Evolutionary conservation across 1,140 invertebrate species (phyloP).

Genomic region (Lordiphosa stackelbergi): DNA sequence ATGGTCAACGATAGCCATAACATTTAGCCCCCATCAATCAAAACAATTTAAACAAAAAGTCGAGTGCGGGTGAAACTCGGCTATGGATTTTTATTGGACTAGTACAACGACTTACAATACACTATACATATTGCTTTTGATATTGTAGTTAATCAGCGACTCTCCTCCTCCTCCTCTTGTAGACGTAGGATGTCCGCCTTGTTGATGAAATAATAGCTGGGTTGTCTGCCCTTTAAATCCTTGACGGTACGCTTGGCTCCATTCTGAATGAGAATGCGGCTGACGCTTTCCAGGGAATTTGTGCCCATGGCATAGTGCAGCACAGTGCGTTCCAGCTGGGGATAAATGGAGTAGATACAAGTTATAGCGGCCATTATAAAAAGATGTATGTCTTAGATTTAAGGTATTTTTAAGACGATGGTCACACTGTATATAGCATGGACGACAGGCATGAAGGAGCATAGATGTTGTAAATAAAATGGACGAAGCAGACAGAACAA

Average conservation of each 20-base stretch:
- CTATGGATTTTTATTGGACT: conserved; percentile 44
- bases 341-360: neutral
- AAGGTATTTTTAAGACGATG: too few species aligned
- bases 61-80: too few species aligned
- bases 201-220: conserved; percentile 95
- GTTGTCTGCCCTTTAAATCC: conserved; percentile 91
- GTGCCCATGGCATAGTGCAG: conserved; percentile 94
- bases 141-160: conserved; percentile 44
- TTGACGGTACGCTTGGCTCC: conserved; percentile 89
- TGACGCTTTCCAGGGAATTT: conserved; percentile 88
- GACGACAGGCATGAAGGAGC: too few species aligned
- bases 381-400: too few species aligned
- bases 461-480: too few species aligned
- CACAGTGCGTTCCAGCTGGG: conserved; percentile 88
- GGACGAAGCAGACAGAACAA: too few species aligned
- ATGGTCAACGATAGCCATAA: conserved; percentile 1
- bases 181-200: conserved; percentile 89
- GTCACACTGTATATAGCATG: too few species aligned
- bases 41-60: too few species aligned
- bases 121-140: conserved; percentile 18
- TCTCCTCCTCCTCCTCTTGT: conserved; percentile 87
- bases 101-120: conserved; percentile 44
- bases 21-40: conserved; percentile 1
- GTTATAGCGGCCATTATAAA: too few species aligned
- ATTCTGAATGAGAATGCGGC: conserved; percentile 86